These are phyloP conservation scores for Halichoerus grypus DNA, from an alignment of 2,113 vertebrate species.

Conservation along the genomic window DNA sequence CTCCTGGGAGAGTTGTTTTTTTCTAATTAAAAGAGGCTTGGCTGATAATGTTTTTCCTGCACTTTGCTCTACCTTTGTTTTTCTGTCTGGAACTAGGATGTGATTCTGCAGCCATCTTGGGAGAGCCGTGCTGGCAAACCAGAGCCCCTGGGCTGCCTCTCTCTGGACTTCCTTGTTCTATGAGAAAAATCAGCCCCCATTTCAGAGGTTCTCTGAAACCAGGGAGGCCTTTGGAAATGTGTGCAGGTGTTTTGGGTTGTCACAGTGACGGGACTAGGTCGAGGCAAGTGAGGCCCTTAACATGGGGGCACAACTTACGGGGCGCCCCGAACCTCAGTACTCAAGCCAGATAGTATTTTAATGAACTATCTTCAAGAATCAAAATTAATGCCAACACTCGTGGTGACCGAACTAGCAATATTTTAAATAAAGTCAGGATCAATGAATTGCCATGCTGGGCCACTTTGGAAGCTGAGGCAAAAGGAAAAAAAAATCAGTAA, in stretches of 20 bases:
- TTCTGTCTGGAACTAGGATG: neutral
- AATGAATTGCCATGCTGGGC: neutral
- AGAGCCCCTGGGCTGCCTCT: neutral
- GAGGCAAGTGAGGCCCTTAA: neutral
- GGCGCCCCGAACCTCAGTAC: neutral
- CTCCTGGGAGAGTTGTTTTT: neutral
- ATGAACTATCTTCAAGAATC: neutral
- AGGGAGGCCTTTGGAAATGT: slow-evolving; percentile 14
- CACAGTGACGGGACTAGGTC: neutral
- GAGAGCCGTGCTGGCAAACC: neutral
- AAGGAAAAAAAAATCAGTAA: slow-evolving; percentile 54
- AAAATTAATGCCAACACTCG: slow-evolving; percentile 27
- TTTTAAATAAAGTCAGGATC: slow-evolving; percentile 37
- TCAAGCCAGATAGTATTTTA: neutral
- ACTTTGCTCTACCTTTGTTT: neutral
- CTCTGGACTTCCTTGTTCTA: neutral
- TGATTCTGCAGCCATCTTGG: slow-evolving; percentile 43
- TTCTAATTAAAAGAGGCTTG: neutral
- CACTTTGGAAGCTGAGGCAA: neutral
- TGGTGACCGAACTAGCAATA: neutral
- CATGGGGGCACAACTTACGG: neutral
- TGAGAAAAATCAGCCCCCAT: slow-evolving; percentile 17
- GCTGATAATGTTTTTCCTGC: neutral
- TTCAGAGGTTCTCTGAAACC: slow-evolving; percentile 12
- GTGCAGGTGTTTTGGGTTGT: neutral